Evolutionary conservation across 2,113 vertebrate species (phyloP).

Genomic region (Sinocyclocheilus anophthalmus): DNA sequence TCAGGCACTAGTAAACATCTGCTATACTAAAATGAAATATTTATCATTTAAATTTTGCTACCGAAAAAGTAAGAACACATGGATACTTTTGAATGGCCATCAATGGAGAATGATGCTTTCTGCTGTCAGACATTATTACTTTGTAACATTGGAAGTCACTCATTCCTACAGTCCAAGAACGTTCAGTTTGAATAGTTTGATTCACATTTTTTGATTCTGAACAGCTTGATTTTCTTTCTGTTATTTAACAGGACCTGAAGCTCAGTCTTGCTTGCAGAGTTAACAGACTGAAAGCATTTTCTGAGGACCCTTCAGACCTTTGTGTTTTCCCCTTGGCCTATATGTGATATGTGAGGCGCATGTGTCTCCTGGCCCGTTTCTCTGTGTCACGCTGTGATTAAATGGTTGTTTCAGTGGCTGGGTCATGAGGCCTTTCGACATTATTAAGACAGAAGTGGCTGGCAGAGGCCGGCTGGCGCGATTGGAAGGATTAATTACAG

Average conservation of each 20-base stretch:
- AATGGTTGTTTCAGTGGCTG: constrained; percentile 44
- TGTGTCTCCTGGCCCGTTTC: constrained; percentile 44
- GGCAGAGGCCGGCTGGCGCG: constrained; percentile 27
- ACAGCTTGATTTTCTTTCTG: background rate
- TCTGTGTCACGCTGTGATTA: constrained; percentile 41
- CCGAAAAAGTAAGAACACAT: background rate
- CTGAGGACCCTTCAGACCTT: constrained; percentile 16
- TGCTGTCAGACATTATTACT: background rate
- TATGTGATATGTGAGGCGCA: constrained; percentile 27
- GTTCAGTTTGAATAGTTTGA: background rate
- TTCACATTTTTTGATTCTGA: background rate
- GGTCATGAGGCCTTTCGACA: constrained; percentile 45
- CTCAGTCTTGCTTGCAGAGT: constrained; percentile 20
- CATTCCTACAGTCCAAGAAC: background rate
- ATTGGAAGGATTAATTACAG: constrained; percentile 55
- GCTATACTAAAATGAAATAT: constrained; percentile 7
- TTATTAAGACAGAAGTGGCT: constrained; percentile 43
- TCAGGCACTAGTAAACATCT: constrained; percentile 20
- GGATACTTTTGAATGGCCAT: background rate
- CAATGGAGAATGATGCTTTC: background rate
- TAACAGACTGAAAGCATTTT: constrained; percentile 40
- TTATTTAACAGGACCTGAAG: constrained; percentile 1
- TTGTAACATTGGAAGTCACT: background rate
- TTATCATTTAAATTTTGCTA: background rate
- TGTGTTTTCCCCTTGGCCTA: constrained; percentile 29